These are phyloP conservation scores for Montipora capricornis DNA, from an alignment of 64 coral and sea anemone genomes.

Conservation along the genomic window DNA sequence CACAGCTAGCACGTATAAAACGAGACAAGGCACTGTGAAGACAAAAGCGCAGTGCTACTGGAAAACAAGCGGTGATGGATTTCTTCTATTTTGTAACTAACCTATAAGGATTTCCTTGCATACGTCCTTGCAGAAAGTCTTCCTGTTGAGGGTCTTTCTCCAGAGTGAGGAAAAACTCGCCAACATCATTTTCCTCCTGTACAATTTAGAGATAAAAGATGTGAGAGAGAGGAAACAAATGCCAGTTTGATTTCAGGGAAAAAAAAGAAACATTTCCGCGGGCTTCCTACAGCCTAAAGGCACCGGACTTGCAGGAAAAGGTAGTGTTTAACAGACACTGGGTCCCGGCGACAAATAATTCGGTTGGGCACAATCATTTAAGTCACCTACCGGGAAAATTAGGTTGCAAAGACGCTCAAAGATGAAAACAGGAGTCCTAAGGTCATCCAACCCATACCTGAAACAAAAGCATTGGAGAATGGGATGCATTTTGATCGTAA, in stretches of 20 bases:
- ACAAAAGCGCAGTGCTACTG: too few species aligned
- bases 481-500: not conserved
- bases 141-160: conserved; percentile 99
- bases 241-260: fast-evolving
- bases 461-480: not conserved
- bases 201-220: not conserved
- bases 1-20: too few species aligned
- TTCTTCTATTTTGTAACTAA: not conserved
- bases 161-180: conserved; percentile 94
- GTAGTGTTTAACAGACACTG: too few species aligned
- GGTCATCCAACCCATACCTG: conserved; percentile 97
- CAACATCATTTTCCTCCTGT: conserved; percentile 97
- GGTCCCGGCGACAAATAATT: too few species aligned
- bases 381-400: conserved; percentile 93
- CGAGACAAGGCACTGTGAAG: too few species aligned
- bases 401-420: conserved; percentile 98
- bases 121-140: conserved; percentile 97
- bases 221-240: not conserved
- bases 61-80: too few species aligned
- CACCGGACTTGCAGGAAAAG: too few species aligned
- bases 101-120: conserved; percentile 99
- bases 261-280: not conserved
- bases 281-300: too few species aligned
- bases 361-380: not conserved
- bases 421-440: conserved; percentile 96